Evolutionary conservation across 2,888 invertebrate genomes (phyloP), one percentile per base, ranked within the genome.

Genomic region (Drosophila nigricruria): DNA sequence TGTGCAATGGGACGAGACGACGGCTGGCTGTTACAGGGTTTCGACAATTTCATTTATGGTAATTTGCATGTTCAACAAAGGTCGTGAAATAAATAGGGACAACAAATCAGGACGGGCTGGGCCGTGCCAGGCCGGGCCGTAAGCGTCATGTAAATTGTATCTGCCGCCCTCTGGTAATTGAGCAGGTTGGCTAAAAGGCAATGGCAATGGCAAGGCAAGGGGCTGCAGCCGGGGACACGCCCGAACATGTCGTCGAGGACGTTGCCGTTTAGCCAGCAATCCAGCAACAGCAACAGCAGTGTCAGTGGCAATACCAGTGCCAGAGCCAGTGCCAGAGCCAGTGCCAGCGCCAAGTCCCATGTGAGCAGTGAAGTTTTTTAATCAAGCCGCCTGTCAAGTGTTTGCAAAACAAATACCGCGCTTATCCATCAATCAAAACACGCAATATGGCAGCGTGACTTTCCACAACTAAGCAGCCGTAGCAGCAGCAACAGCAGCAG

Each of bases 291-390:
- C 27, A 53, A 30, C 23, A 25, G 14, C 45, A 62, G 53, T 36
- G 36, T 53, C 52, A 38, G 38, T 25, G 40, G 12, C 16, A 34
- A 38, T 34, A 52, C 10, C 54, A 58, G 32, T 10, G 18, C 10
- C 54, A 58, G 32, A 8, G 18, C 14, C 36, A 56, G 12, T 3
- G 20, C 16, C 45, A 49, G 20, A 12, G 50, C 30, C 42, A 45
- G 50, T 47, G 36, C 63, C 63, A 20, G 52, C 25, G 61, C 38
- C 66, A 71, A 81, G 91, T 91, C 91, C 92, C 92, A 92, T 92
- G 92, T 92, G 92, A 92, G 90, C 92, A 86, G 91, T 92, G 91
- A 91, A 92, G 90, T 91, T 91, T 92, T 91, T 92, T 92, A 92
- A 92, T 92, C 92, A 92, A 92, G 89, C 90, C 87, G 88, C 91